Conservation (phyloP, 2,113 vertebrate species). For the Pelmatolapia mariae region DNA sequence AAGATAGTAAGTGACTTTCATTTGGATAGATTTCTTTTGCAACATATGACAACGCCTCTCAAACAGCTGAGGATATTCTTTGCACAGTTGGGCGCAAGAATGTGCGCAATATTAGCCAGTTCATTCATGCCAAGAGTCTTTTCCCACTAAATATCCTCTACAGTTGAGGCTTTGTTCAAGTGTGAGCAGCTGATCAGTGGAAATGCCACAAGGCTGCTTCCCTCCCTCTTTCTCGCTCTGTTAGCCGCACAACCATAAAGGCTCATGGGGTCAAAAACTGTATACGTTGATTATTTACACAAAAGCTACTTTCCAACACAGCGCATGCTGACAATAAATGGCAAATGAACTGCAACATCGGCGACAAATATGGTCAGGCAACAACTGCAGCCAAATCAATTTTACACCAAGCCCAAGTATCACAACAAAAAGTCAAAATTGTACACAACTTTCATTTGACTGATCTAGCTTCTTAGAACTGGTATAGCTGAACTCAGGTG, state of each 20-base stretch:
- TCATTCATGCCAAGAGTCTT: not conserved
- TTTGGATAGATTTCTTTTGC: not conserved
- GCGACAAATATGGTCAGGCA: not conserved
- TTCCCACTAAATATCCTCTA: slow-evolving; percentile 16
- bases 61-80: slow-evolving; percentile 32
- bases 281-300: not conserved
- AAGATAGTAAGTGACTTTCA: not conserved
- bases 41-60: not conserved
- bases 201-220: slow-evolving; percentile 23
- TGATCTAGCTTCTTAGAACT: not conserved
- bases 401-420: not conserved
- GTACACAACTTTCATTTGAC: not conserved
- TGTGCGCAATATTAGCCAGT: not conserved
- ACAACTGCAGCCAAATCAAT: not conserved
- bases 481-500: not conserved
- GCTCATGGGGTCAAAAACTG: not conserved
- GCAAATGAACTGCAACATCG: not conserved
- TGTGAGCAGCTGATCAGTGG: slow-evolving; percentile 51
- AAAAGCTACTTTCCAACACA: not conserved
- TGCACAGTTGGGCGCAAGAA: slow-evolving; percentile 18
- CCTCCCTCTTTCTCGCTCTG: not conserved
- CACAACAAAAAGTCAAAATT: not conserved
- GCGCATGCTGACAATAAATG: not conserved
- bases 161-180: slow-evolving; percentile 48
- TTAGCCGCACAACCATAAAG: not conserved